A percentile compares a stretch with the other conserved stretches of the same genome.
These are phyloP conservation scores for Gallinago media DNA, from an alignment of 2,113 vertebrate genomes.

Conservation along the genomic window DNA sequence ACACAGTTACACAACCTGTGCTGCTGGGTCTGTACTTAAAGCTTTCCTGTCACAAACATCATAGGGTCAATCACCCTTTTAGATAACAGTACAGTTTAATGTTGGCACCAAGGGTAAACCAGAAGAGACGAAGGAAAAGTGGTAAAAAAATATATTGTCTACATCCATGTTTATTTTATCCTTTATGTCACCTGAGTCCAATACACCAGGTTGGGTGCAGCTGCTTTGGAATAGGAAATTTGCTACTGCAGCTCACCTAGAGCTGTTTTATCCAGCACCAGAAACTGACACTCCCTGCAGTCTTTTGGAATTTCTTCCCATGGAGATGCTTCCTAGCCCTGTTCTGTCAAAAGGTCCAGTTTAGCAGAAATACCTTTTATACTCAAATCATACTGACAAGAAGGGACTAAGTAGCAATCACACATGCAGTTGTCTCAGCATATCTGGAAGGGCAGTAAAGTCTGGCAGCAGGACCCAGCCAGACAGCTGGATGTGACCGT, in stretches of 20 bases:
- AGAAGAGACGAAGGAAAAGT: neutral
- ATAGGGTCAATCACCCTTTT: neutral
- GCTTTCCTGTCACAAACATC: neutral
- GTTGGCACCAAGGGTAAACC: neutral
- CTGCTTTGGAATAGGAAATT: neutral
- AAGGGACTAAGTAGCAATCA: neutral
- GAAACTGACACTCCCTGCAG: neutral
- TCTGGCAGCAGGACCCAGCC: neutral
- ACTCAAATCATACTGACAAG: conserved; percentile 21
- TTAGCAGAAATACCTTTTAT: neutral
- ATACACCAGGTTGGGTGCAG: neutral
- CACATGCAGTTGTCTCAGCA: neutral
- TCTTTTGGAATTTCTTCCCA: neutral
- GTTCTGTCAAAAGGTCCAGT: neutral
- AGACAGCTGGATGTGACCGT: neutral
- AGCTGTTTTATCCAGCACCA: neutral
- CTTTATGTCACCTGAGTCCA: neutral
- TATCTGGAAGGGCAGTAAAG: neutral
- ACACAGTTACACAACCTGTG: neutral
- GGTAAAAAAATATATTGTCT: neutral
- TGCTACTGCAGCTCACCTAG: neutral
- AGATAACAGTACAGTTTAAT: neutral
- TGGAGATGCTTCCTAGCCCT: fast-evolving
- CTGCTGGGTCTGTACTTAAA: neutral
- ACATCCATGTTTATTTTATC: neutral